phyloP scores from a whole-genome alignment of 1,140 invertebrate genomes.

The Lasaia peninsularis region DNA sequence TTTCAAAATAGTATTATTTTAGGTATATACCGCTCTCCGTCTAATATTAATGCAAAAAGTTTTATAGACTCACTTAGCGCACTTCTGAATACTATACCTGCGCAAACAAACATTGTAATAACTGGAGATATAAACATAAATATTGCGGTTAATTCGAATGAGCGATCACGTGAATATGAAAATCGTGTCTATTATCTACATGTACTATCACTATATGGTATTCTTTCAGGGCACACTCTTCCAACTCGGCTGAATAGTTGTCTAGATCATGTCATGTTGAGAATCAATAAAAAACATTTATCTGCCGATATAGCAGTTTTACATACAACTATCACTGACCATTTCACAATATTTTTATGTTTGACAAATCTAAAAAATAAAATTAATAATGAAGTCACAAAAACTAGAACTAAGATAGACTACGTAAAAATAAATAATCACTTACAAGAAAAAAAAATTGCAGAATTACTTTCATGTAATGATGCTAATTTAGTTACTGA shows the following conservation, averaged over 20 bases:
- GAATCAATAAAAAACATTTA: conserved; percentile 6
- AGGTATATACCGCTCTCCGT: conserved; percentile 5
- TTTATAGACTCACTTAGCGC: not conserved
- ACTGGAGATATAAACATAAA: conserved; percentile 24
- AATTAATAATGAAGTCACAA: not conserved
- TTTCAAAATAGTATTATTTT: not conserved
- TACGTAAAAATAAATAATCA: not conserved
- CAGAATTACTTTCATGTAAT: not conserved
- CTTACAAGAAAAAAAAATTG: not conserved
- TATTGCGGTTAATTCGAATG: conserved; percentile 6
- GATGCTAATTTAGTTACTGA: not conserved
- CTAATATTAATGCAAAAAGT: not conserved
- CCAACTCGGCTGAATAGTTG: conserved; percentile 24
- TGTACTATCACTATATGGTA: conserved; percentile 12
- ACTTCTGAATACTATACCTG: not conserved
- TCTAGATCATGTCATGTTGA: conserved; percentile 24
- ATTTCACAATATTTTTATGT: conserved; percentile 12
- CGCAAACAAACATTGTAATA: not conserved
- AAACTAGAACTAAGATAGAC: conserved; percentile 1
- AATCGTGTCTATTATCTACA: conserved; percentile 20
- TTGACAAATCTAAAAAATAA: not conserved
- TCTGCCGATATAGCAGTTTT: conserved; percentile 22
- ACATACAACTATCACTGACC: conserved; percentile 25
- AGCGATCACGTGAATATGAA: conserved; percentile 12
- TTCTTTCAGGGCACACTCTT: conserved; percentile 19